Percentiles rank a stretch among this genome's conserved stretches.
Evolutionary conservation across 2,113 vertebrate species (phyloP).

Genomic region (Prinia subflava): DNA sequence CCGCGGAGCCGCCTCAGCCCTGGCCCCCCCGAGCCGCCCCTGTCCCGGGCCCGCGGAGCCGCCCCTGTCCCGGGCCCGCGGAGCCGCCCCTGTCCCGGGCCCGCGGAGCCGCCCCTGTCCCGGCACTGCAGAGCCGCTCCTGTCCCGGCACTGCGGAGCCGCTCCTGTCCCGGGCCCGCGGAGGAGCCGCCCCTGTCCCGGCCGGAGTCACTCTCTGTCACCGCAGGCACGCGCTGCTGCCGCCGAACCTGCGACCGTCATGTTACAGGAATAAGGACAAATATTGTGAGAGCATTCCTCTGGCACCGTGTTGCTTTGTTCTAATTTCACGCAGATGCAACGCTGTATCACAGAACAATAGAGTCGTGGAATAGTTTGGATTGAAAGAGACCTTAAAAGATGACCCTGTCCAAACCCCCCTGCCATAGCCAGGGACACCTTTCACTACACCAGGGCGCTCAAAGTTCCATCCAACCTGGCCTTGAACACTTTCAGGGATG

Average conservation of each 20-base stretch:
- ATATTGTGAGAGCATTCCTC: neutral
- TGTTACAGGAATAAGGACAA: neutral
- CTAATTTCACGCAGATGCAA: neutral
- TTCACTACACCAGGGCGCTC: neutral
- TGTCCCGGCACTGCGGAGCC: too few species aligned
- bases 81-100: too few species aligned
- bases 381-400: too few species aligned
- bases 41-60: too few species aligned
- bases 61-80: too few species aligned
- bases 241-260: rapidly evolving
- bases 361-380: neutral
- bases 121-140: too few species aligned
- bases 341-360: rapidly evolving
- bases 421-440: neutral
- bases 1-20: too few species aligned
- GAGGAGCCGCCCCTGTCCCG: too few species aligned
- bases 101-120: too few species aligned
- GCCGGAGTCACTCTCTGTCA: rapidly evolving
- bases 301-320: neutral
- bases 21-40: too few species aligned
- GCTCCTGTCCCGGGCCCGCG: too few species aligned
- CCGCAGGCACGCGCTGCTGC: rapidly evolving
- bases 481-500: neutral
- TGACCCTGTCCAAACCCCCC: rapidly evolving
- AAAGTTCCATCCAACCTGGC: rapidly evolving